Base-by-base conservation (phyloP, 2,113 vertebrate genomes). In the Girardinichthys multiradiatus region DNA sequence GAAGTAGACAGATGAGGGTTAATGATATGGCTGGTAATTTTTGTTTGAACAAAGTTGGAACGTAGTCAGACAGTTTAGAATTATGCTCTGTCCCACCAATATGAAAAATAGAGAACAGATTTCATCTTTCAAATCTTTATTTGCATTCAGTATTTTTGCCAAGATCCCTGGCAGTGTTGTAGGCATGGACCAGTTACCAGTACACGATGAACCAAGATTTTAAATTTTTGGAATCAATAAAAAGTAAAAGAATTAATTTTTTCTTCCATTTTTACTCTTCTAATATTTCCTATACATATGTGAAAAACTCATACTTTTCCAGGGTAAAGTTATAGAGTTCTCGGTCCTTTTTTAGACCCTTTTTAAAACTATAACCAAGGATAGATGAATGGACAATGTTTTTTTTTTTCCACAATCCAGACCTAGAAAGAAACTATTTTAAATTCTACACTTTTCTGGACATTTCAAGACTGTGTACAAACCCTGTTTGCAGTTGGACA, bases 1-100 rank as follows among this genome's bases (percentile, higher is more conserved):
- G 35, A 29, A 76, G 30, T 9, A 77, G 4, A 77, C 8, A 24
- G 21, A 13, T 3, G 48, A 51, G 1, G 29, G 42, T 80, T 71
- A 42, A 24, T 60, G 5, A 30, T 64, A 30, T 6, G 58, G 17
- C 28, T 24, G 4, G 33, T 28, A 13, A 3, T 12, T 67, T 33
- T 64, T 64, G 9, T 58, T 14, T 1, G 15, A 39, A 66, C 45
- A 37, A 75, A 54, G 48, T 24, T 54, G 24, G 24, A 54, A n/a
- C 48, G 10, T n/a, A 5, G 8, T 21, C 21, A 24, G 48, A 54
- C 19, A 1, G 5, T 19, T 45, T 45, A 17, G 6, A 17, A 45
- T 4, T 4, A 45, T 45, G 14, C 17, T 19, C 42, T 5, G 4
- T 1, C 17, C 42, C 17, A 45, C 4, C 42, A 4, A 7, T 29